phyloP scores from a whole-genome alignment of 2,113 vertebrate genomes.

The Alexandromys fortis region DNA sequence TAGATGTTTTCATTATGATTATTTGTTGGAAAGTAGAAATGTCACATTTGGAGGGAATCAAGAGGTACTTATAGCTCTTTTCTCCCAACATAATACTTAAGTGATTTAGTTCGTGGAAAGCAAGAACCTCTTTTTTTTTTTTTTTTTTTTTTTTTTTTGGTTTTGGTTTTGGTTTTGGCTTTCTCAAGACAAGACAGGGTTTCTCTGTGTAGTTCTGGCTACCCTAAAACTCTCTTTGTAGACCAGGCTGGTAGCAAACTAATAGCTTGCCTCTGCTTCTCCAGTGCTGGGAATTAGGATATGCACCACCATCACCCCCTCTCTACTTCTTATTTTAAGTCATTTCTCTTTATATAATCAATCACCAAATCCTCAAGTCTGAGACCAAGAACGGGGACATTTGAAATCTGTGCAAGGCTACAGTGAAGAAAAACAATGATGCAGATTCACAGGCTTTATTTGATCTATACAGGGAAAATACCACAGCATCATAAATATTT shows the following conservation, averaged over 20 bases:
- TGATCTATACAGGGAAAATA: background rate
- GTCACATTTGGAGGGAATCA: background rate
- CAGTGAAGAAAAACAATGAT: background rate
- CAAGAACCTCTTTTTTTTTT: background rate
- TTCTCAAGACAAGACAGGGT: background rate
- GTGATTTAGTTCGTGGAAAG: background rate
- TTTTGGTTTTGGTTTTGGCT: background rate
- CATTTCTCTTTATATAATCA: background rate
- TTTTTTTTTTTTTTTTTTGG: background rate
- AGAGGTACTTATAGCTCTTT: background rate
- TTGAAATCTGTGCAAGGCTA: background rate
- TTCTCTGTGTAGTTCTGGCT: background rate
- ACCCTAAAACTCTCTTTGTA: background rate
- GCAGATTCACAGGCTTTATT: background rate
- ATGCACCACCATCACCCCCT: background rate
- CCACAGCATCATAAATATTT: background rate
- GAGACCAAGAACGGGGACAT: background rate
- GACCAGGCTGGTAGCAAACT: background rate
- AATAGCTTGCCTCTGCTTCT: background rate
- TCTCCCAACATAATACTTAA: background rate
- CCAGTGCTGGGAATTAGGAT: background rate
- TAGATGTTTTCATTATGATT: background rate
- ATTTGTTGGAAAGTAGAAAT: background rate
- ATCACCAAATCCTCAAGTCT: slow-evolving; percentile 10
- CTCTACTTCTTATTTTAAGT: slow-evolving; percentile 12